Conservation (phyloP, 1,140 invertebrate genomes). For the Lepeophtheirus salmonis region DNA sequence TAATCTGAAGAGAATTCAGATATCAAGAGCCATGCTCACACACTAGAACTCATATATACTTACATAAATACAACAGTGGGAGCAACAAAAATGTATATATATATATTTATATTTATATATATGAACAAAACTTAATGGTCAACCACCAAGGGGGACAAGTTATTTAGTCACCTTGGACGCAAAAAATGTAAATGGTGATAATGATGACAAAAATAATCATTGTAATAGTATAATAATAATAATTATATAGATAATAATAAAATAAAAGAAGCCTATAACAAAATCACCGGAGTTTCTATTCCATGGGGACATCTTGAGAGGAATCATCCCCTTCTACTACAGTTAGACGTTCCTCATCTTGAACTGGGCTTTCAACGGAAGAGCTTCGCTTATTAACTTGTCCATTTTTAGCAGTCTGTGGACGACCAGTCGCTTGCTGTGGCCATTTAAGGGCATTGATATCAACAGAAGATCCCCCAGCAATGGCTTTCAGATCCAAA, state of each 20-base stretch:
- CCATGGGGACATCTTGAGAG: constrained; percentile 1
- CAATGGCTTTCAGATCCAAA: constrained; percentile 9
- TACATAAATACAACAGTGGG: no score
- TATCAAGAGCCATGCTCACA: no score
- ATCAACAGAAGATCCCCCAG: constrained; percentile 5
- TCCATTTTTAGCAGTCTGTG: background rate
- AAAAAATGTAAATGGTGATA: no score
- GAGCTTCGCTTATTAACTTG: background rate
- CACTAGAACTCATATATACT: no score
- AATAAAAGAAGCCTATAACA: background rate
- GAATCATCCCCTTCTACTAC: constrained; percentile 14
- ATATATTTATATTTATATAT: no score
- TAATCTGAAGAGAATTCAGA: no score
- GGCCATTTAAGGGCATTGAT: constrained; percentile 14
- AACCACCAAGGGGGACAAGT: no score
- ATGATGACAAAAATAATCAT: no score
- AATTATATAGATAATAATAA: background rate
- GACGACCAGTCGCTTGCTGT: background rate
- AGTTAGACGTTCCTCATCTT: constrained; percentile 13
- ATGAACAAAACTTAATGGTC: no score
- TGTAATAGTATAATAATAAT: background rate
- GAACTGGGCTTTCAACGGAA: constrained; percentile 1
- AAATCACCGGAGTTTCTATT: background rate
- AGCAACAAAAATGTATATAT: no score
- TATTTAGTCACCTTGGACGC: no score